These are phyloP conservation scores for Cynoglossus semilaevis DNA, from an alignment of 2,113 vertebrate genomes.

Conservation along the genomic window DNA sequence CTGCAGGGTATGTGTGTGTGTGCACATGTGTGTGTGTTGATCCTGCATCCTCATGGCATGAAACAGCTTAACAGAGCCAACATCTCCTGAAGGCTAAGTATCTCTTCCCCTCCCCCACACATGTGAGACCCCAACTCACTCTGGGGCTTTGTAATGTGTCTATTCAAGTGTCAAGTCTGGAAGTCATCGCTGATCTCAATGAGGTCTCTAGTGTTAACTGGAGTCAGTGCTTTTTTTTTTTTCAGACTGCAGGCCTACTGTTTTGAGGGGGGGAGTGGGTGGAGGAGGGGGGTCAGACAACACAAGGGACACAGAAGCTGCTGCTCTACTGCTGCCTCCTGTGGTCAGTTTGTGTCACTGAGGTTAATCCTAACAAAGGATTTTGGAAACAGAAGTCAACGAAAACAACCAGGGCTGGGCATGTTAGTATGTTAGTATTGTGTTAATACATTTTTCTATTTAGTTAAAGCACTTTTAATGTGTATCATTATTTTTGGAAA, in stretches of 20 bases:
- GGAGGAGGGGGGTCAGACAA: no score
- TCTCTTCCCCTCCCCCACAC: conserved; percentile 19
- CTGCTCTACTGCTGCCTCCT: not conserved
- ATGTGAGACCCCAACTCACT: conserved; percentile 2
- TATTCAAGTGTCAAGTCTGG: not conserved
- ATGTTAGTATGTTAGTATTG: no score
- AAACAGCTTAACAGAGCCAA: conserved; percentile 63
- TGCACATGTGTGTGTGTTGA: conserved; percentile 28
- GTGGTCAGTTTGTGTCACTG: not conserved
- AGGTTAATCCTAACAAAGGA: not conserved
- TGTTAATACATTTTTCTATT: no score
- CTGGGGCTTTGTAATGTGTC: not conserved
- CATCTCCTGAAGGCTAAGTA: conserved; percentile 42
- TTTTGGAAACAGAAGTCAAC: not conserved
- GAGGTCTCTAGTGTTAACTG: conserved; percentile 9
- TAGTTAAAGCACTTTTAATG: no score
- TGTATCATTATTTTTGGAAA: no score
- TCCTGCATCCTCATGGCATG: conserved; percentile 47
- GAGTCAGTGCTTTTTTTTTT: not conserved
- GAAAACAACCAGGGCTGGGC: no score
- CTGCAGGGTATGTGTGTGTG: conserved; percentile 37
- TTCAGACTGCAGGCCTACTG: not conserved
- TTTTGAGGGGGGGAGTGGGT: no score
- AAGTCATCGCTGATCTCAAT: conserved; percentile 15
- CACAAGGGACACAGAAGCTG: not conserved